Percentiles rank a stretch among this genome's conserved stretches.
Evolutionary conservation across 2,113 vertebrate genomes (phyloP).

Genomic region (Oxyura jamaicensis): DNA sequence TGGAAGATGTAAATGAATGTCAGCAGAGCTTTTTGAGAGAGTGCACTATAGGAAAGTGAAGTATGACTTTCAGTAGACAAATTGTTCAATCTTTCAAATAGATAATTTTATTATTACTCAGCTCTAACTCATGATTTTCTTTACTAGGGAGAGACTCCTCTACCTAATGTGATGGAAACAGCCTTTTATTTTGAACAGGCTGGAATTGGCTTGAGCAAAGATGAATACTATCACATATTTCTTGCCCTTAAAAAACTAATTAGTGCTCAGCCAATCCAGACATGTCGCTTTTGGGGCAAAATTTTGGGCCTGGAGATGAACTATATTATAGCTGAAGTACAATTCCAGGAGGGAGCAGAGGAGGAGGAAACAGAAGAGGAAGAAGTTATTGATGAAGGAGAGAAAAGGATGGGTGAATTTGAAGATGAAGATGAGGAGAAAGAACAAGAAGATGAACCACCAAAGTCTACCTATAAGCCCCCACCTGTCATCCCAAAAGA

Average conservation of each 20-base stretch:
- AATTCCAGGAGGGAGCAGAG: constrained; percentile 83
- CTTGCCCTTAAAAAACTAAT: constrained; percentile 90
- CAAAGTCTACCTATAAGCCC: constrained; percentile 81
- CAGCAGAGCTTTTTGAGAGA: not conserved
- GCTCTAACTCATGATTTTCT: constrained; percentile 31
- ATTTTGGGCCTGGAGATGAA: constrained; percentile 86
- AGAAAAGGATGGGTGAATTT: not conserved
- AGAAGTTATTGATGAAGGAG: constrained; percentile 55
- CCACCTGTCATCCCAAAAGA: constrained; percentile 85
- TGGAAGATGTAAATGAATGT: not conserved
- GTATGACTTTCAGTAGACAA: not conserved
- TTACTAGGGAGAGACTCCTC: constrained; percentile 78
- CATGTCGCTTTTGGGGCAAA: constrained; percentile 94
- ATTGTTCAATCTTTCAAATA: not conserved
- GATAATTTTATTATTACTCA: not conserved
- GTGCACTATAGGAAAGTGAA: not conserved
- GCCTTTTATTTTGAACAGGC: constrained; percentile 92
- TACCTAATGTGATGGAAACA: constrained; percentile 89
- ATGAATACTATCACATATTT: constrained; percentile 88
- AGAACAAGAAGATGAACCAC: constrained; percentile 71
- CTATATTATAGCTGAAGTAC: constrained; percentile 91
- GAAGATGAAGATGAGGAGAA: constrained; percentile 58
- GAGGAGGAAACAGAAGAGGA: constrained; percentile 81
- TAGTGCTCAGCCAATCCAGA: constrained; percentile 79
- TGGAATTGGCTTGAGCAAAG: constrained; percentile 85